These are phyloP conservation scores for Nothobranchius furzeri DNA, from an alignment of 2,113 vertebrate genomes.

Conservation along the genomic window DNA sequence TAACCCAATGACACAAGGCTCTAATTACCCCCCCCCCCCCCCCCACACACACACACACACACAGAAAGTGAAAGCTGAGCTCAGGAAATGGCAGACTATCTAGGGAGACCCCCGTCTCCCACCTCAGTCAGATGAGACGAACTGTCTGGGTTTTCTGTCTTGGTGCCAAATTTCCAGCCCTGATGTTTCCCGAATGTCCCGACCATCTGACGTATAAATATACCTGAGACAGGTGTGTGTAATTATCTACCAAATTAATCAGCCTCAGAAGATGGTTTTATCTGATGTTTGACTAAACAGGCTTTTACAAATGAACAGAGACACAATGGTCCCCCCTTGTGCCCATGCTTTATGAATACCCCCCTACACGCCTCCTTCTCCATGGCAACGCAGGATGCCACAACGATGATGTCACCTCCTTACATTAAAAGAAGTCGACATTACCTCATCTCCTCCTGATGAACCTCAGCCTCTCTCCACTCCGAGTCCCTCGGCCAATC, in stretches of 20 bases:
- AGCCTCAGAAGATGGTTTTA: not conserved
- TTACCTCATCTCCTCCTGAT: constrained; percentile 71
- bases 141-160: constrained; percentile 39
- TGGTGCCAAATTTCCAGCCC: constrained; percentile 27
- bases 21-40: too few relatives aligned
- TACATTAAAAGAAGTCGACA: constrained; percentile 32
- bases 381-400: constrained; percentile 66
- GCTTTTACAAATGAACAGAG: constrained; percentile 18
- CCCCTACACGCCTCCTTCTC: constrained; percentile 24
- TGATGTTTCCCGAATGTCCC: constrained; percentile 17
- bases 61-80: constrained; percentile 3
- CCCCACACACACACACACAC: constrained; percentile 14
- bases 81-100: constrained; percentile 39
- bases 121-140: constrained; percentile 33
- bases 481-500: constrained; percentile 60
- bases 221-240: not conserved
- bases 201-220: not conserved
- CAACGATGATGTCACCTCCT: constrained; percentile 65
- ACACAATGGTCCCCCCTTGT: constrained; percentile 26
- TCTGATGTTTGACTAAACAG: constrained; percentile 1
- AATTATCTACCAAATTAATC: not conserved
- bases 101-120: constrained; percentile 32
- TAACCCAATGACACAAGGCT: too few relatives aligned
- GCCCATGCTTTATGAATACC: constrained; percentile 10
- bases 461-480: constrained; percentile 19